A percentile compares a stretch with the other conserved stretches of the same genome.
Conservation (phyloP, 1,140 invertebrate species). For the Musca domestica region DNA sequence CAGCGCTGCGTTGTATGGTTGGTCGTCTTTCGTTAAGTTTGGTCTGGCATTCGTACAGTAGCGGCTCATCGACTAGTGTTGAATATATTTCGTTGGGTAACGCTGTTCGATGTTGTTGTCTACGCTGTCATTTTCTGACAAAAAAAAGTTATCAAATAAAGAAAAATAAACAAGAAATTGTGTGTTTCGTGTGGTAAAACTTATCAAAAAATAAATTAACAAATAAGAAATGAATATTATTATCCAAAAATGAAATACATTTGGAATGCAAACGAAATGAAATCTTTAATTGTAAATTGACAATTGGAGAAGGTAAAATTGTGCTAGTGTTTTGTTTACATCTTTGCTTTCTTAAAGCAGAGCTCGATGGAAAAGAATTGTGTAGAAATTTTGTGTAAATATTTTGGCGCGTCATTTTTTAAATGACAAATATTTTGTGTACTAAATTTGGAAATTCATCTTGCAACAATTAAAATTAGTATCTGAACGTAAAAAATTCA, state of each 20-base stretch:
- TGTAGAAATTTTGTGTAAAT: background rate
- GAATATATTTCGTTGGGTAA: conserved; percentile 18
- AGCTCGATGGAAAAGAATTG: background rate
- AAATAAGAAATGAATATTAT: no score
- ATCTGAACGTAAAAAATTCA: no score
- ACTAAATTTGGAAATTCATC: no score
- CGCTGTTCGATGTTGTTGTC: conserved; percentile 3
- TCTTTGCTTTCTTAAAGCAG: background rate
- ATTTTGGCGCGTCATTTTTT: conserved; percentile 1
- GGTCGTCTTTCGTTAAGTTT: conserved; percentile 11
- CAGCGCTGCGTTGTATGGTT: no score
- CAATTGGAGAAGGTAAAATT: no score
- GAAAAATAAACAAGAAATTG: background rate
- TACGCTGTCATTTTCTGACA: background rate
- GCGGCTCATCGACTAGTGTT: conserved; percentile 14
- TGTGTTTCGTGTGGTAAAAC: no score
- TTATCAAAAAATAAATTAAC: no score
- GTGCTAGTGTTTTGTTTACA: background rate
- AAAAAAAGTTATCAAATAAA: background rate
- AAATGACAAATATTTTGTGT: no score
- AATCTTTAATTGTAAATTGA: no score
- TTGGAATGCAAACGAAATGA: no score
- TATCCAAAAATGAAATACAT: no score
- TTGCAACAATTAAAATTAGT: no score
- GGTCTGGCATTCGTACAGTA: conserved; percentile 22